These are phyloP conservation scores for Atherinosoma microstoma DNA, from an alignment of 2,797 vertebrate genomes.

Conservation along the genomic window DNA sequence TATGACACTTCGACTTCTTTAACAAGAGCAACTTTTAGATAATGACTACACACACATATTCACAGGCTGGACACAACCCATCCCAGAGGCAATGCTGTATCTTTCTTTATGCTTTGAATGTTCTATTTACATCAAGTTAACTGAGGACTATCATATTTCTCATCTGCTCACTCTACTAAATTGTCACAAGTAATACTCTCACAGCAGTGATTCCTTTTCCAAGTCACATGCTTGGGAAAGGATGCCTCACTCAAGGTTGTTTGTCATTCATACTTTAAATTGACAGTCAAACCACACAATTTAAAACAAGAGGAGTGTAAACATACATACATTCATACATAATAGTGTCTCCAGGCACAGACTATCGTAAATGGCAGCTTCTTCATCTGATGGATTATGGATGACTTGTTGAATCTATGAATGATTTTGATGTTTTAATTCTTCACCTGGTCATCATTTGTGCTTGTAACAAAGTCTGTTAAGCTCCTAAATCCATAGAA, in stretches of 20 bases:
- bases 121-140: neutral
- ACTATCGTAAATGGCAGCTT: slow-evolving; percentile 4
- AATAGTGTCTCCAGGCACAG: too few species aligned
- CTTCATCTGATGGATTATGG: neutral
- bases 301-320: neutral
- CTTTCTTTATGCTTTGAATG: neutral
- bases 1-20: neutral
- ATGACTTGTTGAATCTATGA: neutral
- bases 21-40: neutral
- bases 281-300: slow-evolving; percentile 15
- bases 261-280: slow-evolving; percentile 30
- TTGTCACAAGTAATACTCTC: neutral
- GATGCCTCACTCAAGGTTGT: neutral
- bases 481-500: neutral
- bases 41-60: neutral
- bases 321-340: neutral
- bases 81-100: neutral
- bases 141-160: neutral
- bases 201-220: neutral
- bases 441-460: neutral
- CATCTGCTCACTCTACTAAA: neutral
- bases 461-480: neutral
- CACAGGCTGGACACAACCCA: neutral
- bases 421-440: neutral
- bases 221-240: neutral